Conservation (phyloP, 2,113 vertebrate genomes). For the Ceratotherium simum region DNA sequence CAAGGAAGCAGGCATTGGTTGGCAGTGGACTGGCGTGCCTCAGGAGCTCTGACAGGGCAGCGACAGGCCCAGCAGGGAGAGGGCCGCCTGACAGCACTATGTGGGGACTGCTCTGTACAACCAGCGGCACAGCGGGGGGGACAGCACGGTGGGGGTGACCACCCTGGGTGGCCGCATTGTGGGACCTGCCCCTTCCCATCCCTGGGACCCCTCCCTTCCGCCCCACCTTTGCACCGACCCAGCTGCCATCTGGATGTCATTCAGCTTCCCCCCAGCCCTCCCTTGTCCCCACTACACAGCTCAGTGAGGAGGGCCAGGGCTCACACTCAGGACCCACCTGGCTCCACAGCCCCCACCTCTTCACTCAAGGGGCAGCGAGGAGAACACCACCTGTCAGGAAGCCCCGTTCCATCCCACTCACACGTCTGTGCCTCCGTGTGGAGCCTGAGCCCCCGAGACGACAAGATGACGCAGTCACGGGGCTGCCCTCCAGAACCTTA, state of each 20-base stretch:
- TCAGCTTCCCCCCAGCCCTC: neutral
- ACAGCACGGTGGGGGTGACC: rapidly evolving
- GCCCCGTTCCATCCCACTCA: neutral
- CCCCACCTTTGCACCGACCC: neutral
- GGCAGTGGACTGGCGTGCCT: rapidly evolving
- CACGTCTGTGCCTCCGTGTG: rapidly evolving
- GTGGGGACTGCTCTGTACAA: rapidly evolving
- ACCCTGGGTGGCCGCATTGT: rapidly evolving
- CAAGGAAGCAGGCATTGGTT: neutral
- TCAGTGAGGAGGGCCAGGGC: neutral
- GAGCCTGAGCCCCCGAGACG: neutral
- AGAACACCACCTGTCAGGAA: rapidly evolving
- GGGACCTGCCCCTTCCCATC: neutral
- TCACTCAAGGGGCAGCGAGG: neutral
- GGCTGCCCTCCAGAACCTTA: neutral
- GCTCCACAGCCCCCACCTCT: neutral
- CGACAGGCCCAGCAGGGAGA: neutral
- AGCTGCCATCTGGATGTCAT: neutral
- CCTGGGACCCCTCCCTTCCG: rapidly evolving
- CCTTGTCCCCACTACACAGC: neutral
- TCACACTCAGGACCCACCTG: neutral
- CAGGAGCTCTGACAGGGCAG: neutral
- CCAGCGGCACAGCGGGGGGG: rapidly evolving
- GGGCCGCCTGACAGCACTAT: neutral
- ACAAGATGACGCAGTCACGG: rapidly evolving